phyloP scores from a whole-genome alignment of 2,888 invertebrate genomes.

The Celastrina argiolus region DNA sequence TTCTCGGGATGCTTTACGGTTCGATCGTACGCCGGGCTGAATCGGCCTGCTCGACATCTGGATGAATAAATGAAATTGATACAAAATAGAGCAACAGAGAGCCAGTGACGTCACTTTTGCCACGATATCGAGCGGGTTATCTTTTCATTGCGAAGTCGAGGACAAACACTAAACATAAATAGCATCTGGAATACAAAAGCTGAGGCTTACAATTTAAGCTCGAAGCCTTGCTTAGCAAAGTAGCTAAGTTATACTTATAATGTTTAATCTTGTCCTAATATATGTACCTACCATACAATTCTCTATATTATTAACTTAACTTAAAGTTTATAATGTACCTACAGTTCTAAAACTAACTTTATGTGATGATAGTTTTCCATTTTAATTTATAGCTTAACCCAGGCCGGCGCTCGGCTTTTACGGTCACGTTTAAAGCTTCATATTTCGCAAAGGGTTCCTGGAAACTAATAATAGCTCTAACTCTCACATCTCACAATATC shows the following conservation, averaged over 20 bases:
- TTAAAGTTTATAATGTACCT: background rate
- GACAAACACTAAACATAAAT: background rate
- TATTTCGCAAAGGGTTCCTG: conserved; percentile 5
- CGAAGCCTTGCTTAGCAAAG: background rate
- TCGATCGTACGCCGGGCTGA: conserved; percentile 53
- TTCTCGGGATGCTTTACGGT: conserved; percentile 66
- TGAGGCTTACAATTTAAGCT: background rate
- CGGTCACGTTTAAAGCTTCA: conserved; percentile 9
- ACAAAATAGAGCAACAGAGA: conserved; percentile 14
- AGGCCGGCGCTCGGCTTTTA: conserved; percentile 4
- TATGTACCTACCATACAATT: background rate
- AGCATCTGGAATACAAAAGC: conserved; percentile 5
- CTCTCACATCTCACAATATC: conserved; percentile 3
- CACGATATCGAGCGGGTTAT: conserved; percentile 18
- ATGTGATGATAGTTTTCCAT: background rate
- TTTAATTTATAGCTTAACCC: conserved; percentile 4
- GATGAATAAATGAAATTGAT: conserved; percentile 11
- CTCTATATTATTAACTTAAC: too few species aligned
- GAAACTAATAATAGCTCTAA: background rate
- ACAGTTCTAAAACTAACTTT: background rate
- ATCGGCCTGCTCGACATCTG: conserved; percentile 45
- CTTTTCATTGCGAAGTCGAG: background rate
- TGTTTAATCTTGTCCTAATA: background rate
- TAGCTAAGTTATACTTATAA: background rate
- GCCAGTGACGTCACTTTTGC: conserved; percentile 21